phyloP scores from a whole-genome alignment of 2,797 vertebrate genomes.

The Tamandua tetradactyla region DNA sequence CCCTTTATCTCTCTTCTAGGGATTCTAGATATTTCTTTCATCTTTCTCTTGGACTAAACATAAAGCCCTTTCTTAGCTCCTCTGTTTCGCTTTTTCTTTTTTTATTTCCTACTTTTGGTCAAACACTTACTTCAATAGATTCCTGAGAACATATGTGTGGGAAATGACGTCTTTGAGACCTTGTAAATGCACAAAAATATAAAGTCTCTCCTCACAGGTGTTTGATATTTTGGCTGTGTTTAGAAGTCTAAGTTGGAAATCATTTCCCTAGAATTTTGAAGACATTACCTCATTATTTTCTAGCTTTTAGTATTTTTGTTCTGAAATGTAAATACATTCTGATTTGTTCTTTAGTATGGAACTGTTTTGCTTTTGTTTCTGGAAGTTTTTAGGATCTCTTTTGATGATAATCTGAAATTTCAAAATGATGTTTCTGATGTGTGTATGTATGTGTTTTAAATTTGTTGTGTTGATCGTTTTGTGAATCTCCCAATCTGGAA shows the following conservation, averaged over 20 bases:
- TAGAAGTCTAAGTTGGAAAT: no score
- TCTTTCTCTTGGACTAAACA: neutral
- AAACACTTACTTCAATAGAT: neutral
- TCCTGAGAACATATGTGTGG: neutral
- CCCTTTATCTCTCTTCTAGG: neutral
- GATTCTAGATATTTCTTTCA: neutral
- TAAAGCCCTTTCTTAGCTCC: neutral
- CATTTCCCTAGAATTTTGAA: no score
- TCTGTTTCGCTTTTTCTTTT: no score
- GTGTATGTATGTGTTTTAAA: no score
- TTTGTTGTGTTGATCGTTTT: neutral
- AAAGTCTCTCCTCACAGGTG: neutral
- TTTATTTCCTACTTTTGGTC: neutral
- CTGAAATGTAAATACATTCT: neutral
- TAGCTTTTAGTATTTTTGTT: neutral
- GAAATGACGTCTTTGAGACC: neutral
- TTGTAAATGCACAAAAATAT: neutral
- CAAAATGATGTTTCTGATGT: no score
- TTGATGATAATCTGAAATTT: neutral
- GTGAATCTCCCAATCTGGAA: neutral
- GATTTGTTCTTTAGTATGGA: neutral
- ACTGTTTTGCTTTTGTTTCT: neutral
- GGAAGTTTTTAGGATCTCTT: neutral
- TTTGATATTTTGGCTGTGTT: neutral
- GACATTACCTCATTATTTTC: neutral